A percentile compares a stretch with the other conserved stretches of the same genome.
Evolutionary conservation across 2,888 invertebrate species (phyloP).

Genomic region (Cartodere bifasciata): DNA sequence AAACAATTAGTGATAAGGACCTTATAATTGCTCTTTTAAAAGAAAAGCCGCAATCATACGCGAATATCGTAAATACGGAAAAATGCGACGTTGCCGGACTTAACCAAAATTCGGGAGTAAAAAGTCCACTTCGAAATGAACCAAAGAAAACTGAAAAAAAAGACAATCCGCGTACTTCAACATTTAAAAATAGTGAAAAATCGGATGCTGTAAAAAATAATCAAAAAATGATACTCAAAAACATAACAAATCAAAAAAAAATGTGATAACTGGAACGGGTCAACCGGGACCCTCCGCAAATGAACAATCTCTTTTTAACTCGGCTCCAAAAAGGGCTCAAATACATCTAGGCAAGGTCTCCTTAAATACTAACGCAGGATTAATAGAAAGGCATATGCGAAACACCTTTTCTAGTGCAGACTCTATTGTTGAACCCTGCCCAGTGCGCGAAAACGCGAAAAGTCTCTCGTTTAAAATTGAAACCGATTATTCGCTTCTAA

Average conservation of each 20-base stretch:
- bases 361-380: not conserved
- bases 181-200: too few relatives aligned
- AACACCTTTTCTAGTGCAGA: not conserved
- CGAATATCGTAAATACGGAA: not conserved
- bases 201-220: not conserved
- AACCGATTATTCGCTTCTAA: too few relatives aligned
- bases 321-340: not conserved
- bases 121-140: too few relatives aligned
- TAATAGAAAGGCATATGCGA: not conserved
- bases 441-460: constrained; percentile 1
- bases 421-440: not conserved
- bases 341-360: not conserved
- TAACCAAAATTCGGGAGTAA: too few relatives aligned
- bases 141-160: too few relatives aligned
- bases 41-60: not conserved
- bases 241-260: not conserved
- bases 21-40: not conserved
- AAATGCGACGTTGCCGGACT: not conserved
- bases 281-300: not conserved
- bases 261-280: not conserved
- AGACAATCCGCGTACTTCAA: too few relatives aligned
- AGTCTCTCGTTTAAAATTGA: constrained; percentile 1
- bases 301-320: not conserved
- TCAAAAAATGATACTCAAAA: not conserved
- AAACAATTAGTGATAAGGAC: not conserved